Evolutionary conservation across 1,140 invertebrate species (phyloP).

Genomic region (Pteromalus puparum): DNA sequence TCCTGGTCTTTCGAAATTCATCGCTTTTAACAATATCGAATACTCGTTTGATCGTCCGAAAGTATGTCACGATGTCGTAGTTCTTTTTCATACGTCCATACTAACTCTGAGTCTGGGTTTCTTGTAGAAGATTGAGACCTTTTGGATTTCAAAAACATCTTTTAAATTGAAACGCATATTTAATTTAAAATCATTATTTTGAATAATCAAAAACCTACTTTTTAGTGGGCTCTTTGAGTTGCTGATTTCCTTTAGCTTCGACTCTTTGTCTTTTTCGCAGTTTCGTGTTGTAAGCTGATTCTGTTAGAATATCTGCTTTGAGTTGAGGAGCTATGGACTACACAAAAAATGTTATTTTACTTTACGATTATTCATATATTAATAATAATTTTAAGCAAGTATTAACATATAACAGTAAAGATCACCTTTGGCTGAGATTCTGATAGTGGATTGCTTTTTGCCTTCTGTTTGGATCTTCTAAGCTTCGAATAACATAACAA

Average conservation of each 20-base stretch:
- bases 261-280: background rate
- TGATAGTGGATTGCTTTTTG: background rate
- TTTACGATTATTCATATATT: background rate
- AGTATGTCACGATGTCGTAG: constrained; percentile 33
- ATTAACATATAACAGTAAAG: background rate
- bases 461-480: background rate
- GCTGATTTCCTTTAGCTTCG: background rate
- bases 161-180: too few species aligned
- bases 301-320: background rate
- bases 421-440: background rate
- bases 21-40: background rate
- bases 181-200: background rate
- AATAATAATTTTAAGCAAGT: background rate
- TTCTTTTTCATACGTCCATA: constrained; percentile 15
- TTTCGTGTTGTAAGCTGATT: background rate
- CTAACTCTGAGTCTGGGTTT: background rate
- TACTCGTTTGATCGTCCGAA: constrained; percentile 55
- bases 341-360: background rate
- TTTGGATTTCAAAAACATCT: background rate
- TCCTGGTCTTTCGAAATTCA: too few species aligned
- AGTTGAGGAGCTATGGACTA: background rate
- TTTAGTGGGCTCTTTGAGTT: background rate
- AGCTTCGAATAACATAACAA: background rate
- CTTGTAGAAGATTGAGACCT: background rate
- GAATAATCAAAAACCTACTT: background rate